phyloP scores from a whole-genome alignment of 2,113 vertebrate species.

The Cavia aperea region DNA sequence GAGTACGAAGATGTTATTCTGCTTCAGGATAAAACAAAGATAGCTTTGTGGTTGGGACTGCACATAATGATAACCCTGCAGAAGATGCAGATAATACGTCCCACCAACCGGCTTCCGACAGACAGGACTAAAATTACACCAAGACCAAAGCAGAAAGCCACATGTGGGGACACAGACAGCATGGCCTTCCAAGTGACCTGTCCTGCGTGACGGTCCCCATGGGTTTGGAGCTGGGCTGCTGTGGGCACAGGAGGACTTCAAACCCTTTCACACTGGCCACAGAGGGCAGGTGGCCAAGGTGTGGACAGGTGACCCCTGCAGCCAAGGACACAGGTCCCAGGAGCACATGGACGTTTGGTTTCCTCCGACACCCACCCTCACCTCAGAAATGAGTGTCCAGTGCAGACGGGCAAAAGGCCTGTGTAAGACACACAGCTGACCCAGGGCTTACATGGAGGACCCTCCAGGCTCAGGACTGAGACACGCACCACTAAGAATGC shows the following conservation, averaged over 20 bases:
- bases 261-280: rapidly evolving
- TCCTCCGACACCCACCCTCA: rapidly evolving
- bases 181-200: rapidly evolving
- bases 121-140: not conserved
- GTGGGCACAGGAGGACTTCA: rapidly evolving
- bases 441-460: not conserved
- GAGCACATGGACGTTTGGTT: rapidly evolving
- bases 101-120: not conserved
- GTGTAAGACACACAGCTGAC: not conserved
- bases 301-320: rapidly evolving
- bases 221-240: not conserved
- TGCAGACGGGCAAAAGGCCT: rapidly evolving
- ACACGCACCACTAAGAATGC: not conserved
- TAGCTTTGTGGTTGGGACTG: not conserved
- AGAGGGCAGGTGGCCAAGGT: rapidly evolving
- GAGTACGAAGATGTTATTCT: not conserved
- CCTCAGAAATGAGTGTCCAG: not conserved
- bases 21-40: not conserved
- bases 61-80: not conserved
- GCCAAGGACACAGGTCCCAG: rapidly evolving
- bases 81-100: not conserved
- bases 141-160: not conserved
- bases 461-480: not conserved
- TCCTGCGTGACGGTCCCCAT: not conserved
- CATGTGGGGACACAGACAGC: not conserved